Evolutionary conservation across 2,888 invertebrate genomes (phyloP).

Genomic region (Rhingia campestris): DNA sequence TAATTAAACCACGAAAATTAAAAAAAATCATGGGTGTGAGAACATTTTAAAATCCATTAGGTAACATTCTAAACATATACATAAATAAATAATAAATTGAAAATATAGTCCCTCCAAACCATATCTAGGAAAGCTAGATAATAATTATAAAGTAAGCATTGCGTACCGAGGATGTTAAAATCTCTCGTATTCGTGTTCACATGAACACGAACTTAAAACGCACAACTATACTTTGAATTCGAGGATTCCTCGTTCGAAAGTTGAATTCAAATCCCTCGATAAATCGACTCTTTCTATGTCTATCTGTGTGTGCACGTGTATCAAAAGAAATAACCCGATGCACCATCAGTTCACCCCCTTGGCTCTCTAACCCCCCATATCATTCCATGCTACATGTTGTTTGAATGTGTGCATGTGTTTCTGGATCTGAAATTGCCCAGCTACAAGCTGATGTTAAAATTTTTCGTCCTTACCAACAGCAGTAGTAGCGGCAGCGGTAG

Average conservation of each 20-base stretch:
- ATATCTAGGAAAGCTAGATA: constrained; percentile 32
- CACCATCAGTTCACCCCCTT: constrained; percentile 30
- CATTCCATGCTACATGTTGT: background rate
- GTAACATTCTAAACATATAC: too few relatives aligned
- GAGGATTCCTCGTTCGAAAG: constrained; percentile 49
- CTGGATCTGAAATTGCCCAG: constrained; percentile 70
- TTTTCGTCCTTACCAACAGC: constrained; percentile 71
- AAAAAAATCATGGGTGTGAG: too few relatives aligned
- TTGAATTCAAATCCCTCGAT: constrained; percentile 67
- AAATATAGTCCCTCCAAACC: background rate
- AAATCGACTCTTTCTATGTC: constrained; percentile 59
- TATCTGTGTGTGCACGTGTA: constrained; percentile 33
- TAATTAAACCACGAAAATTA: too few relatives aligned
- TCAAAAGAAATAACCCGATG: constrained; percentile 70
- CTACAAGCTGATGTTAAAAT: constrained; percentile 69
- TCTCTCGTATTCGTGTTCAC: constrained; percentile 44
- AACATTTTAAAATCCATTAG: background rate
- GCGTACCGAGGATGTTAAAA: constrained; percentile 38
- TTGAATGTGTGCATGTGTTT: constrained; percentile 45
- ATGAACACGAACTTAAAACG: constrained; percentile 46
- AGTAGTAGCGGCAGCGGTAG: constrained; percentile 22
- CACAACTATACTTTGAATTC: constrained; percentile 39
- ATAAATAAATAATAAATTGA: background rate
- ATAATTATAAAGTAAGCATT: constrained; percentile 50
- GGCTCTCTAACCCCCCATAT: background rate